Evolutionary conservation across 2,888 invertebrate genomes (phyloP).

Genomic region (Metopia argyrocephala): DNA sequence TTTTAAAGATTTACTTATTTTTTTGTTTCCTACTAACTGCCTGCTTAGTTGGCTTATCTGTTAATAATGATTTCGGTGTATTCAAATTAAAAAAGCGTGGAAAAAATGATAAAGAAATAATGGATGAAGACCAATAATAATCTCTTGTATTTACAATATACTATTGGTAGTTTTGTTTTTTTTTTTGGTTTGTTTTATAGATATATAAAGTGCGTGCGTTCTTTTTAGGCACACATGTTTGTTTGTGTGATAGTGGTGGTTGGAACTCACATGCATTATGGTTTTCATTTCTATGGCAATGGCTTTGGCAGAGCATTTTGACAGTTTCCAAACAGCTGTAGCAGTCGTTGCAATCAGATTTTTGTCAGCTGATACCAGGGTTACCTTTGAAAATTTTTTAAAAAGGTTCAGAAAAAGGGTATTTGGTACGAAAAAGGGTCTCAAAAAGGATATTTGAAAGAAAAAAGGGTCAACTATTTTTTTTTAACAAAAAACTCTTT

Average conservation of each 20-base stretch:
- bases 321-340: slow-evolving; percentile 18
- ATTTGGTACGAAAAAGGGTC: too few species aligned
- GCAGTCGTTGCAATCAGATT: too few species aligned
- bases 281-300: background rate
- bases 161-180: background rate
- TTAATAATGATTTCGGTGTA: too few species aligned
- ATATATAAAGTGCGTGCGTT: too few species aligned
- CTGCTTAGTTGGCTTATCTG: too few species aligned
- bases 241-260: background rate
- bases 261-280: background rate
- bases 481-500: too few species aligned
- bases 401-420: too few species aligned
- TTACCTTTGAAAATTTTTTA: background rate
- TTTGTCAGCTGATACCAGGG: background rate
- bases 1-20: slow-evolving; percentile 43
- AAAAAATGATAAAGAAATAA: background rate
- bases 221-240: slow-evolving; percentile 14
- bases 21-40: background rate
- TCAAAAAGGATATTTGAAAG: too few species aligned
- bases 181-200: too few species aligned
- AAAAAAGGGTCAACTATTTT: too few species aligned
- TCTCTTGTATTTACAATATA: background rate
- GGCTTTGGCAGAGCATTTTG: background rate
- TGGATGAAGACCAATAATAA: background rate
- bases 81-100: too few species aligned